phyloP scores from a whole-genome alignment of 1,140 invertebrate species.

The Zelostemma sp. region DNA sequence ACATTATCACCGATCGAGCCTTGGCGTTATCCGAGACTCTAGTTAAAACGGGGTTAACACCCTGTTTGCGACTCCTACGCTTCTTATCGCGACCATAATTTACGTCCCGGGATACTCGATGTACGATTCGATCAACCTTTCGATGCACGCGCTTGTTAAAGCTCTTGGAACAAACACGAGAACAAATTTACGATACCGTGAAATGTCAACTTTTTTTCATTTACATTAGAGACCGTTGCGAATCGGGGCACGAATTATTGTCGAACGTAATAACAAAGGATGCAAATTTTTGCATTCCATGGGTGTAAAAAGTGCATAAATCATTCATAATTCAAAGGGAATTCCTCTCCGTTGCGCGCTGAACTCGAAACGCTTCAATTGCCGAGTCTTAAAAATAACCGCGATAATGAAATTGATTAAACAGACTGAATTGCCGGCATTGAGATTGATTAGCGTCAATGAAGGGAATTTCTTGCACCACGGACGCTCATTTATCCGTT shows the following conservation, averaged over 20 bases:
- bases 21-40: conserved; percentile 8
- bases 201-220: too few relatives aligned
- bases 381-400: conserved; percentile 16
- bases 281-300: too few relatives aligned
- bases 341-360: too few relatives aligned
- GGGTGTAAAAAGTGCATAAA: too few relatives aligned
- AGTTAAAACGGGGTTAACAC: conserved; percentile 52
- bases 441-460: conserved; percentile 17
- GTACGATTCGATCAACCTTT: conserved; percentile 35
- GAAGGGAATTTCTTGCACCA: conserved; percentile 1
- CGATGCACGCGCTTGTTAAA: conserved; percentile 6
- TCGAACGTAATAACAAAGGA: not conserved
- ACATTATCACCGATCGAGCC: conserved; percentile 16
- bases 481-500: conserved; percentile 1
- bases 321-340: too few relatives aligned
- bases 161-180: not conserved
- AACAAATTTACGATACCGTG: not conserved
- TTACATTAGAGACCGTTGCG: not conserved
- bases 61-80: conserved; percentile 49
- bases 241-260: too few relatives aligned
- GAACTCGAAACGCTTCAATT: too few relatives aligned
- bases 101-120: conserved; percentile 33
- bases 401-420: conserved; percentile 15
- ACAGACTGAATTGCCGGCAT: conserved; percentile 12
- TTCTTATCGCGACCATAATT: conserved; percentile 38